Evolutionary conservation across 2,888 invertebrate genomes (phyloP).

Genomic region (Morpho deidamia): DNA sequence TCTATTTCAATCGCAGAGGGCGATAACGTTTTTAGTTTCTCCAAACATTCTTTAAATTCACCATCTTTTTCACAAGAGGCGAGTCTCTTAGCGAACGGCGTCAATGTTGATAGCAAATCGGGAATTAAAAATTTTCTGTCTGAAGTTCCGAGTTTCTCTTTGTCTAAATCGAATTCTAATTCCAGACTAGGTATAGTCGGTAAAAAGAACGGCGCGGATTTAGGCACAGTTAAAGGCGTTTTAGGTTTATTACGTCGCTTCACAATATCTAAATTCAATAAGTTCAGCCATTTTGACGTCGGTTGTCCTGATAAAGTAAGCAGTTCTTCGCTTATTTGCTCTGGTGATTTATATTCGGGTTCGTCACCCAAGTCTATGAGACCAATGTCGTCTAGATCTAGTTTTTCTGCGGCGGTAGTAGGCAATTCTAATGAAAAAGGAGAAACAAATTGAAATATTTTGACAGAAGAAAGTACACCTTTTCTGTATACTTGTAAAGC

Average conservation of each 20-base stretch:
- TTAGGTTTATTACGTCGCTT: conserved; percentile 94
- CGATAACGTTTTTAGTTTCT: conserved; percentile 82
- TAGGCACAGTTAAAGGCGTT: conserved; percentile 87
- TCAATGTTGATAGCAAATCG: conserved; percentile 80
- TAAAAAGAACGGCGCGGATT: conserved; percentile 96
- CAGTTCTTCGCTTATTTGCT: conserved; percentile 86
- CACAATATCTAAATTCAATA: conserved; percentile 91
- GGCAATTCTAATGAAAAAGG: conserved; percentile 50
- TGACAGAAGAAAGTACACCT: too few species aligned
- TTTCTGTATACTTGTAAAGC: too few species aligned
- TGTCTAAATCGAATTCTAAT: conserved; percentile 86
- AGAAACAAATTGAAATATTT: neutral
- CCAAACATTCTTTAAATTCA: conserved; percentile 78
- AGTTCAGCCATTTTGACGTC: conserved; percentile 93
- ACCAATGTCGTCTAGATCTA: conserved; percentile 62
- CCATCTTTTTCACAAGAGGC: conserved; percentile 63
- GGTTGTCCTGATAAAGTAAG: conserved; percentile 92
- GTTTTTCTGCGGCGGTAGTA: conserved; percentile 64
- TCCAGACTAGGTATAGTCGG: conserved; percentile 92
- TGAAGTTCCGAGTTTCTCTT: conserved; percentile 49
- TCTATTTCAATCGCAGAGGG: conserved; percentile 94
- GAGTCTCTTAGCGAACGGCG: conserved; percentile 83
- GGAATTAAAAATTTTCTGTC: conserved; percentile 77
- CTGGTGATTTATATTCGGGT: conserved; percentile 83
- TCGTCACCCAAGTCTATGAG: conserved; percentile 64